Percentiles rank a stretch among this genome's conserved stretches.
phyloP scores from a whole-genome alignment of 2,797 vertebrate species.

The Selene dorsalis region DNA sequence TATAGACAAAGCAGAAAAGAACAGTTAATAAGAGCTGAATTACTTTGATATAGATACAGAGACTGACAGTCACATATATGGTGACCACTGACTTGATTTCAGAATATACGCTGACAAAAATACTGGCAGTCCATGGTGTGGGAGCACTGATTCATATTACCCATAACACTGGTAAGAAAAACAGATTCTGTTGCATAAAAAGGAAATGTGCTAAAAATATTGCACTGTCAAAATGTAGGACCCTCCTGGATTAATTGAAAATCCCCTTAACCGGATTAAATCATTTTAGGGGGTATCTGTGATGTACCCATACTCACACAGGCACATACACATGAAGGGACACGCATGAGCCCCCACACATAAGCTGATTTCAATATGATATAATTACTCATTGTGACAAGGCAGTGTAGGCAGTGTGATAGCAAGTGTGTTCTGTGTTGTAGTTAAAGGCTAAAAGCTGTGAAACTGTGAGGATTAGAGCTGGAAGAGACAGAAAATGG shows the following conservation, averaged over 20 bases:
- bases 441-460: slow-evolving; percentile 71
- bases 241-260: slow-evolving; percentile 75
- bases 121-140: slow-evolving; percentile 11
- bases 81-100: slow-evolving; percentile 13
- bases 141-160: slow-evolving; percentile 32
- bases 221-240: slow-evolving; percentile 57
- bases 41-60: slow-evolving; percentile 8
- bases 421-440: slow-evolving; percentile 69
- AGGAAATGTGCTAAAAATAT: slow-evolving; percentile 64
- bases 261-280: slow-evolving; percentile 70
- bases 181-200: slow-evolving; percentile 51
- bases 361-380: slow-evolving; percentile 74
- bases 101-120: slow-evolving; percentile 15
- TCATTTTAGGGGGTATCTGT: slow-evolving; percentile 54
- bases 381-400: slow-evolving; percentile 76
- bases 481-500: slow-evolving; percentile 43
- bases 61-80: slow-evolving; percentile 23
- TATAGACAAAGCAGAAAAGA: neutral
- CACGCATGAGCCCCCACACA: slow-evolving; percentile 65
- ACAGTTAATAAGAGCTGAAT: slow-evolving; percentile 6
- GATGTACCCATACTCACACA: slow-evolving; percentile 44
- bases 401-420: slow-evolving; percentile 72
- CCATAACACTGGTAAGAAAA: slow-evolving; percentile 17
- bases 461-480: slow-evolving; percentile 66
- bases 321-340: slow-evolving; percentile 49